These are phyloP conservation scores for Torymus texanus DNA, from an alignment of 2,888 invertebrate genomes.

Conservation along the genomic window DNA sequence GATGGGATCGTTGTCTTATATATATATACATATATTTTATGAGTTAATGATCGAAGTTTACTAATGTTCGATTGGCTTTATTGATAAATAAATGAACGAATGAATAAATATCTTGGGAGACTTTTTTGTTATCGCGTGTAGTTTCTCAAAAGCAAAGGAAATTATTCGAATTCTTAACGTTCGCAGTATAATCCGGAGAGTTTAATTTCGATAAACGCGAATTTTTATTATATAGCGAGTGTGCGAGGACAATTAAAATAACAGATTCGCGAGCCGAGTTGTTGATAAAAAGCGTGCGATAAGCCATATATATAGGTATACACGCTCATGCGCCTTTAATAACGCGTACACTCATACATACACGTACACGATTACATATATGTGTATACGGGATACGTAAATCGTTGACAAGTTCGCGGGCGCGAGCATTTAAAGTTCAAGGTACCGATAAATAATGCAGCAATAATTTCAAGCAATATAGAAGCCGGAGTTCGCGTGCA, in stretches of 20 bases:
- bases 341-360: background rate
- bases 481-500: background rate
- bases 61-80: too few species aligned
- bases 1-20: too few species aligned
- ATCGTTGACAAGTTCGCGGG: constrained; percentile 26
- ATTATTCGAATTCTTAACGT: too few species aligned
- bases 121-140: background rate
- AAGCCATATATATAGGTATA: background rate
- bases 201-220: background rate
- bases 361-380: too few species aligned
- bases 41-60: too few species aligned
- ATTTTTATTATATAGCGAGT: too few species aligned
- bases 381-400: background rate
- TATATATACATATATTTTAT: too few species aligned
- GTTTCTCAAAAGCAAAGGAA: too few species aligned
- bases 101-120: constrained; percentile 10
- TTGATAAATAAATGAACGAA: background rate
- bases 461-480: constrained; percentile 25
- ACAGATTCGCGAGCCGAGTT: background rate
- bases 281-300: constrained; percentile 16
- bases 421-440: constrained; percentile 42
- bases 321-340: background rate
- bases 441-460: constrained; percentile 42
- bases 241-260: background rate
- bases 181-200: background rate